Conservation (phyloP, 2,888 invertebrate genomes). For the Napeogenes inachia region DNA sequence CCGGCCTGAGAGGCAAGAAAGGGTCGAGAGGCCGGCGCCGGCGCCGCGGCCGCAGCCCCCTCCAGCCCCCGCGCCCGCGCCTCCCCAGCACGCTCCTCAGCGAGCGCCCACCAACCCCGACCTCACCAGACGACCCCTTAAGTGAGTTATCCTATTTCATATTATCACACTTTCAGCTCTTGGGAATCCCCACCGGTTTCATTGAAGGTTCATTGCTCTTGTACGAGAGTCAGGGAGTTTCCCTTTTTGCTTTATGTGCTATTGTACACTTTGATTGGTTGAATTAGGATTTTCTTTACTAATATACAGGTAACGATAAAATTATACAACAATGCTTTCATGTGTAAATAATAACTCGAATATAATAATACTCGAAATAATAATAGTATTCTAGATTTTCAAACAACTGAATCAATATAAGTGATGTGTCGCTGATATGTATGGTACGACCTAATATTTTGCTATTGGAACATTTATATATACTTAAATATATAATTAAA, state of each 20-base stretch:
- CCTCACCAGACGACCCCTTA: conserved; percentile 84
- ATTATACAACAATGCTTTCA: neutral
- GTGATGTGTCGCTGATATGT: conserved; percentile 10
- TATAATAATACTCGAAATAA: no score
- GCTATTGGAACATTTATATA: no score
- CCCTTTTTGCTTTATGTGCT: no score
- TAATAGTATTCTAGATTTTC: conserved; percentile 8
- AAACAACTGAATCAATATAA: conserved; percentile 24
- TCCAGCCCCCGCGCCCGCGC: conserved; percentile 35
- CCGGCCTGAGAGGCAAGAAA: conserved; percentile 40
- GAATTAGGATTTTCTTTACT: no score
- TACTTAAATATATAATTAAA: no score
- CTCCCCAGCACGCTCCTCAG: conserved; percentile 50
- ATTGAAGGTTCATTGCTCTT: no score
- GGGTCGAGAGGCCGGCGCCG: conserved; percentile 36
- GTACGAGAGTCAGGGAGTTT: no score
- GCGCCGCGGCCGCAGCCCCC: conserved; percentile 37
- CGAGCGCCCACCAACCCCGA: conserved; percentile 79
- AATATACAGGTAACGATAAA: neutral
- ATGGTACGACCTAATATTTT: neutral
- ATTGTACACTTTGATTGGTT: no score
- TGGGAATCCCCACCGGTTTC: no score
- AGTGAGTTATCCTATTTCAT: conserved; percentile 65
- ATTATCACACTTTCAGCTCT: neutral
- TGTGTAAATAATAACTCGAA: no score